These are phyloP conservation scores for Hymenopus coronatus DNA, from an alignment of 2,888 invertebrate species.

Conservation along the genomic window DNA sequence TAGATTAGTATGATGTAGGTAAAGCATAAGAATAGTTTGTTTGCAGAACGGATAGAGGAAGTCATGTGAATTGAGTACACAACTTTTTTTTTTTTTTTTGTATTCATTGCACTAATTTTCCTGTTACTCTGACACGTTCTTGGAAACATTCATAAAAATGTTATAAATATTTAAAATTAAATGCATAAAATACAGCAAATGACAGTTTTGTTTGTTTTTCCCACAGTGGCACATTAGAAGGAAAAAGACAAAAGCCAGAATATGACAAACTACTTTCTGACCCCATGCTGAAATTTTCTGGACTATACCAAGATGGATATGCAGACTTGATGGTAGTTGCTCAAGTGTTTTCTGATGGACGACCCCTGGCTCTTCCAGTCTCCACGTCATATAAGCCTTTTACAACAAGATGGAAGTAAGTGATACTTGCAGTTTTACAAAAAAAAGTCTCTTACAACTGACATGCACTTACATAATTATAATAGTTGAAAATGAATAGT, in stretches of 20 bases:
- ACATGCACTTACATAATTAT: too few relatives aligned
- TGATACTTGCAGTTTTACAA: neutral
- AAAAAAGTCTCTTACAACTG: too few relatives aligned
- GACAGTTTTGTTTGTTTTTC: slow-evolving; percentile 24
- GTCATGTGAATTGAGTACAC: too few relatives aligned
- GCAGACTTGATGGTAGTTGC: slow-evolving; percentile 87
- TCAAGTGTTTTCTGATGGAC: slow-evolving; percentile 78
- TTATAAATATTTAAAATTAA: neutral
- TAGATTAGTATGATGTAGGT: too few relatives aligned
- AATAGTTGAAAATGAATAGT: too few relatives aligned
- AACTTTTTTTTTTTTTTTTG: too few relatives aligned
- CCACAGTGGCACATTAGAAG: slow-evolving; percentile 87
- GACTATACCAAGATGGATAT: slow-evolving; percentile 77
- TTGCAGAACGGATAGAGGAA: too few relatives aligned
- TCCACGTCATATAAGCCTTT: slow-evolving; percentile 91
- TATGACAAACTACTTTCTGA: slow-evolving; percentile 84
- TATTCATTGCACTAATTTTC: too few relatives aligned
- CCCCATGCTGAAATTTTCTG: slow-evolving; percentile 88
- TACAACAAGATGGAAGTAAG: slow-evolving; percentile 86
- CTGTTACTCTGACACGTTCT: too few relatives aligned
- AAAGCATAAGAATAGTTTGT: too few relatives aligned
- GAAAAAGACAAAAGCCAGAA: slow-evolving; percentile 79
- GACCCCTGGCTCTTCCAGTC: slow-evolving; percentile 80
- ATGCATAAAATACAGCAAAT: neutral
- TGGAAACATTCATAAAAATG: neutral